Conservation (phyloP, 2,113 vertebrate genomes). For the Dascyllus trimaculatus region DNA sequence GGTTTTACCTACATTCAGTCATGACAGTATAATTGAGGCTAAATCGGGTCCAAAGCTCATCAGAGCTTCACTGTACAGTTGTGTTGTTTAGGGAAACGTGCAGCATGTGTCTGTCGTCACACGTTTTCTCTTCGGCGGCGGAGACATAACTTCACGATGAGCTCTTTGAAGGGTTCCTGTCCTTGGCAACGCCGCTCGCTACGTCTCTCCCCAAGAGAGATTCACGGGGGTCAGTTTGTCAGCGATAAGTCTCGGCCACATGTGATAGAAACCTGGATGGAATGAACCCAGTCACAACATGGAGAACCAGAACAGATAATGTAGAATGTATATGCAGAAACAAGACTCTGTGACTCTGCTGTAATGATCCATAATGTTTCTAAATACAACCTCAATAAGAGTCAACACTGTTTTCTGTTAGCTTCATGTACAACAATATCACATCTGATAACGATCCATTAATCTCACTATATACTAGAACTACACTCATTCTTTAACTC, state of each 20-base stretch:
- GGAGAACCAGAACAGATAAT: slow-evolving; percentile 5
- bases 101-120: slow-evolving; percentile 22
- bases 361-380: neutral
- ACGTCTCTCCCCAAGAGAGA: slow-evolving; percentile 36
- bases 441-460: no score
- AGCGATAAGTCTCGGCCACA: neutral
- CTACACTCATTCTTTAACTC: no score
- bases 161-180: slow-evolving; percentile 40
- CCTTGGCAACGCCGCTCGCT: neutral
- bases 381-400: neutral
- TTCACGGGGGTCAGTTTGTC: slow-evolving; percentile 30
- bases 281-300: slow-evolving; percentile 25
- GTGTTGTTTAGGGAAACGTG: slow-evolving; percentile 28
- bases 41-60: slow-evolving; percentile 21
- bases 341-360: neutral
- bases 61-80: slow-evolving; percentile 11
- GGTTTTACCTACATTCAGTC: slow-evolving; percentile 19
- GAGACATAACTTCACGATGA: slow-evolving; percentile 39
- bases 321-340: neutral
- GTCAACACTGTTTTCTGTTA: slow-evolving; percentile 15
- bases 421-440: no score
- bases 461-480: no score
- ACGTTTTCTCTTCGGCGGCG: slow-evolving; percentile 18
- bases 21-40: slow-evolving; percentile 20
- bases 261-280: slow-evolving; percentile 31